phyloP scores from a whole-genome alignment of 2,113 vertebrate species.

The Tachycineta bicolor region DNA sequence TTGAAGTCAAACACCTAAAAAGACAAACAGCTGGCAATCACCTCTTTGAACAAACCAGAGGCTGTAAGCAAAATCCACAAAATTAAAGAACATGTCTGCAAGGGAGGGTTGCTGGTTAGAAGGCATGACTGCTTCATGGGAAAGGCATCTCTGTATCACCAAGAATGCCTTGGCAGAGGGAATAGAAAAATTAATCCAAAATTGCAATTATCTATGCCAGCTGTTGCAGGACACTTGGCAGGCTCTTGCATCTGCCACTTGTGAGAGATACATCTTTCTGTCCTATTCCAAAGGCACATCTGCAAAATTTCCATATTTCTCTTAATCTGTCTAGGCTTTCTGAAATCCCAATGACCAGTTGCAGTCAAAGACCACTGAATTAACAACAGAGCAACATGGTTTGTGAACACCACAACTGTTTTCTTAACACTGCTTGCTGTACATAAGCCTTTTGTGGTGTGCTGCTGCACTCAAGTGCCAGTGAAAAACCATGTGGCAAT shows the following conservation, averaged over 20 bases:
- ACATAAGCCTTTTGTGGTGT: neutral
- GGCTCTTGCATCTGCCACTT: neutral
- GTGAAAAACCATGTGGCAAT: neutral
- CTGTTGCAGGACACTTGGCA: neutral
- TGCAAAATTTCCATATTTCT: neutral
- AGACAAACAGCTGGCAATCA: neutral
- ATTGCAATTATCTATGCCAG: neutral
- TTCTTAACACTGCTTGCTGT: neutral
- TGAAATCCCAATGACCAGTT: neutral
- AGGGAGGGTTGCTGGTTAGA: neutral
- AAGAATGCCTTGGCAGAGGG: neutral
- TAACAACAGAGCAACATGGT: neutral
- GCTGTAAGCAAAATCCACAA: neutral
- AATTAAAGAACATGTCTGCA: neutral
- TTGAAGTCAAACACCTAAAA: slow-evolving; percentile 89
- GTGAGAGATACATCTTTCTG: neutral
- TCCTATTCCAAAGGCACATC: neutral
- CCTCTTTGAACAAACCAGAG: neutral
- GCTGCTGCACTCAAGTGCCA: neutral
- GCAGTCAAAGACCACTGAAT: neutral
- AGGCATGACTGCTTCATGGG: neutral
- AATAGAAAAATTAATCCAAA: neutral
- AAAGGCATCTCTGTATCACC: neutral
- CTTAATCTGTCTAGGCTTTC: neutral
- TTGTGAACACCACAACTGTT: neutral